Percentiles rank a stretch among this genome's conserved stretches.
These are phyloP conservation scores for Anoplophora glabripennis DNA, from an alignment of 1,140 invertebrate species.

Conservation along the genomic window DNA sequence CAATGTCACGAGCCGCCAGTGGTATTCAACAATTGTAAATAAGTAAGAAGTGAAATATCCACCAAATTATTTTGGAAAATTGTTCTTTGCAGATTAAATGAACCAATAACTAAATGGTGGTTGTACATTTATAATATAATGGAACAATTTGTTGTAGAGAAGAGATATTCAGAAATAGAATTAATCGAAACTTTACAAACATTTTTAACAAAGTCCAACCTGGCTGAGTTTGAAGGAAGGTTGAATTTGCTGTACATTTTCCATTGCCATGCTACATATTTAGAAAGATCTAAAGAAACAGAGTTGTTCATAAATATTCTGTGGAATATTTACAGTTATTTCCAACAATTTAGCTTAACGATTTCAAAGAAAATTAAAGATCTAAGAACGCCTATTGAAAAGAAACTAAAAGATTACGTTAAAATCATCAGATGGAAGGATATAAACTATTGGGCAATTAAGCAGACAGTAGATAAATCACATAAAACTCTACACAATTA, in stretches of 20 bases:
- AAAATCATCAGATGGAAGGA: constrained; percentile 97
- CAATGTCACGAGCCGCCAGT: too few species aligned
- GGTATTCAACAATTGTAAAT: too few species aligned
- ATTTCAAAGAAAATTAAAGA: constrained; percentile 65
- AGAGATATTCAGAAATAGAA: constrained; percentile 34
- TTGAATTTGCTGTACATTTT: constrained; percentile 77
- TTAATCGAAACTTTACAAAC: constrained; percentile 64
- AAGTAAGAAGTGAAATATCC: too few species aligned
- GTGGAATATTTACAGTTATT: constrained; percentile 87
- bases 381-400: constrained; percentile 78
- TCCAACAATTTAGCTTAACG: constrained; percentile 69
- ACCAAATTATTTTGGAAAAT: too few species aligned
- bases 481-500: constrained; percentile 85
- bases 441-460: constrained; percentile 91
- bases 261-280: constrained; percentile 67
- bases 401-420: constrained; percentile 88
- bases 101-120: constrained; percentile 80
- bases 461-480: constrained; percentile 80
- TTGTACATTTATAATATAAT: constrained; percentile 73
- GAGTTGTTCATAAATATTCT: constrained; percentile 65
- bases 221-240: constrained; percentile 80
- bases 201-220: constrained; percentile 80
- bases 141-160: constrained; percentile 46
- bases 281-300: constrained; percentile 48
- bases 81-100: constrained; percentile 58